Conservation (phyloP, 2,888 invertebrate genomes). For the Amaurobius ferox region DNA sequence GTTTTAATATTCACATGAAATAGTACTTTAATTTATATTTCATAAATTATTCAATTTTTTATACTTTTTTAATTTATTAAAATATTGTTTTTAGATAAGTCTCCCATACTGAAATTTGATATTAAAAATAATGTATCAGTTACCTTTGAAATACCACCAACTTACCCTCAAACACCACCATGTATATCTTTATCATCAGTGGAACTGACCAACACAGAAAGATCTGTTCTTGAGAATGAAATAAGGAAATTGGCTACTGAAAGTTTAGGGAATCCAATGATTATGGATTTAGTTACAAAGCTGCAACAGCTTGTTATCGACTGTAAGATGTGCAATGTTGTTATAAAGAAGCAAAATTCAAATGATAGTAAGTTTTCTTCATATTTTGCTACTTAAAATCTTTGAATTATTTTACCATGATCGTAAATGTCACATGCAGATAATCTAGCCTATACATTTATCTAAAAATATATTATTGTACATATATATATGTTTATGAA, state of each 20-base stretch:
- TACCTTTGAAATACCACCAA: conserved; percentile 39
- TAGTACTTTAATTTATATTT: no score
- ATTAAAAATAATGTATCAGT: conserved; percentile 7
- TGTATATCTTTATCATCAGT: conserved; percentile 23
- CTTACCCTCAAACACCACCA: conserved; percentile 33
- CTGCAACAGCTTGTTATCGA: conserved; percentile 16
- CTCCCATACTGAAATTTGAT: conserved; percentile 38
- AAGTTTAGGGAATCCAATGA: conserved; percentile 40
- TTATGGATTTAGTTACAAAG: conserved; percentile 61
- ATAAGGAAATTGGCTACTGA: conserved; percentile 21
- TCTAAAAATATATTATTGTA: no score
- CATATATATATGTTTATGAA: no score
- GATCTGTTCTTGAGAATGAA: conserved; percentile 9
- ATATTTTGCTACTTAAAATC: no score
- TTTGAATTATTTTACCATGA: no score
- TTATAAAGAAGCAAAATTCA: background rate
- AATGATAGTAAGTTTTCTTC: no score
- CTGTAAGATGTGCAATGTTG: background rate
- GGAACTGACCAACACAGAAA: conserved; percentile 32
- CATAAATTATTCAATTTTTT: no score
- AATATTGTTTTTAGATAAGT: conserved; percentile 37
- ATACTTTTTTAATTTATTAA: no score
- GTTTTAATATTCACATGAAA: no score
- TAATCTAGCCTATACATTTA: no score
- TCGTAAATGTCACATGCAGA: no score